These are phyloP conservation scores for Micrasema minimum DNA, from an alignment of 1,140 invertebrate genomes.

Conservation along the genomic window DNA sequence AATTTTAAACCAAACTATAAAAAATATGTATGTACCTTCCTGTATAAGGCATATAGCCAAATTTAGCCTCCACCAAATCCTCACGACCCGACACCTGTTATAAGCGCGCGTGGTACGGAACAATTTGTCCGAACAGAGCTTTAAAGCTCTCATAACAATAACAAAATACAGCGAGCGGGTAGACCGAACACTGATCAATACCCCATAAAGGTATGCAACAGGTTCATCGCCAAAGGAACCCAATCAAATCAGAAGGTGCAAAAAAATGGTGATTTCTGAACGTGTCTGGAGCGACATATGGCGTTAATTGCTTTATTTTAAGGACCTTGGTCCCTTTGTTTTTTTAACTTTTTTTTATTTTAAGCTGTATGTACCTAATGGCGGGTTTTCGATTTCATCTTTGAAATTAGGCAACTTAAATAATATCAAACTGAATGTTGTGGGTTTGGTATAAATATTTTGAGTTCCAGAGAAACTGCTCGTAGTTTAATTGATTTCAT, in stretches of 20 bases:
- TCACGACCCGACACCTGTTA: slow-evolving; percentile 11
- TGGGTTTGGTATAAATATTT: too few species aligned
- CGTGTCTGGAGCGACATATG: slow-evolving; percentile 49
- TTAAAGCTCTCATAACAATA: neutral
- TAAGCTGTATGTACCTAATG: too few species aligned
- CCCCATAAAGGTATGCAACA: slow-evolving; percentile 13
- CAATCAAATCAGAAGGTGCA: slow-evolving; percentile 33
- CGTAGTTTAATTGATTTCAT: too few species aligned
- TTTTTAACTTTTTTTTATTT: too few species aligned
- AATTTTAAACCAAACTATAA: too few species aligned
- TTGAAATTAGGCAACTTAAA: too few species aligned
- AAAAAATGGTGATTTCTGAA: slow-evolving; percentile 40
- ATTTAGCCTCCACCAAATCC: neutral
- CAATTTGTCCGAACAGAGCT: neutral
- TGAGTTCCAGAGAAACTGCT: too few species aligned
- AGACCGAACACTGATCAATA: neutral
- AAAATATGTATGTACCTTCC: too few species aligned
- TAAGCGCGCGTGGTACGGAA: slow-evolving; percentile 14
- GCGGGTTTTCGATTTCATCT: too few species aligned
- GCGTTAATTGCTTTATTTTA: slow-evolving; percentile 52
- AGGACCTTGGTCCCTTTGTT: slow-evolving; percentile 21
- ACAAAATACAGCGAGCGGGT: neutral
- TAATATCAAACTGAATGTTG: too few species aligned
- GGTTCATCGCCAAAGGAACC: slow-evolving; percentile 24
- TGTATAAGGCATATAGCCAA: too few species aligned